Base-by-base conservation (phyloP, 2,888 invertebrate species). In the Orchesellides sinensis region DNA sequence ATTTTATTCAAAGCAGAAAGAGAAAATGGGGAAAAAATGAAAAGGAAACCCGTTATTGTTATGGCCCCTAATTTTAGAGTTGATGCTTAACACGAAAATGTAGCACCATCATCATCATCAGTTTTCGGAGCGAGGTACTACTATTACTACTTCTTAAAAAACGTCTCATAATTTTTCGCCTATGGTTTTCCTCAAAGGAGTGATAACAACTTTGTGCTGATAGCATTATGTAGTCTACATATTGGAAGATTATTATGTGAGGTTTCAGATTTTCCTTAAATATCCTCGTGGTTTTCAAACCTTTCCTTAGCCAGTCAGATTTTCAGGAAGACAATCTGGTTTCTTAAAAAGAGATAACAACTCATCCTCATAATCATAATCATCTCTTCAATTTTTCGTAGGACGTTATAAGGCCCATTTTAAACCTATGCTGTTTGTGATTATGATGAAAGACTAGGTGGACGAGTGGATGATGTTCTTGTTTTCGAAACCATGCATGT, bases 21-120 rank as follows among this genome's bases (percentile, higher is more conserved):
- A 29, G 14, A 35, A 59, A 69, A 69, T 65, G 56, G 25, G 54
- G 45, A 35, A 56, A 63, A 78, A 77, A 70, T 66, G 78, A 78
- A 79, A 73, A 80, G 73, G 81, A 81, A 81, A 81, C 81, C 81
- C 81, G 81, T 81, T 81, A 81, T 80, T 80, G 80, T 80, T 80
- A 80, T 81, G 66, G 73, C 65, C 81, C 69, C 81, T 74, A 81
- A 81, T 81, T 81, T 81, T 81, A 73, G 72, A 61, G 70, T 79
- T 72, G 65, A 47, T 70, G 70, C 56, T 79, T 79, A 72, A 79
- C 79, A 65, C 63, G 68, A 77, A 77, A 77, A 68, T 77, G 77
- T 77, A 68, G 68, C 68, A 68, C 68, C 25, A 56, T 29, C 40
- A 40, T 40, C 40, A 8, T n/a, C 40, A 40, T 40, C 40, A n/a